Evolutionary conservation across 2,113 vertebrate species (phyloP).

Genomic region (Rattus rattus): DNA sequence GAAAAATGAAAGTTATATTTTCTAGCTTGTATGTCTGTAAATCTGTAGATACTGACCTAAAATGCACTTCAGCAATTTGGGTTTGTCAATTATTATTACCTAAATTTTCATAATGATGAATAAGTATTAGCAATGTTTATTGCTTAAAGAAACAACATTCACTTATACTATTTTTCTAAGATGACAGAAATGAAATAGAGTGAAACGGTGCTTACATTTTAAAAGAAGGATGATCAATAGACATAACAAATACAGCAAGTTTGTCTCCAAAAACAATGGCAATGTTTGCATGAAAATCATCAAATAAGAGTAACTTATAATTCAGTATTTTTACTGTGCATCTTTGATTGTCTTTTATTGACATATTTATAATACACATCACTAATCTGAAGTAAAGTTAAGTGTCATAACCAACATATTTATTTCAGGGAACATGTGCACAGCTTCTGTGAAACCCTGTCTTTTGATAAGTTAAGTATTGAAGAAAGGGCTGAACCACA

Average conservation of each 20-base stretch:
- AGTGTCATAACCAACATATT: not conserved
- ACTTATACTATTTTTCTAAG: not conserved
- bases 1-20: not conserved
- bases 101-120: not conserved
- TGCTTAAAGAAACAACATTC: not conserved
- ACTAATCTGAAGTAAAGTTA: not conserved
- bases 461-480: not conserved
- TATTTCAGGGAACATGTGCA: not conserved
- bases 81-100: not conserved
- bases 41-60: not conserved
- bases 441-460: not conserved
- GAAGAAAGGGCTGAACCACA: not conserved
- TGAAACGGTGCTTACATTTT: not conserved
- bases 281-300: not conserved
- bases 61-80: not conserved
- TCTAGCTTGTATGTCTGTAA: not conserved
- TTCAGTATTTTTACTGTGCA: not conserved
- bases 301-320: not conserved
- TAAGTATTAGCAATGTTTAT: not conserved
- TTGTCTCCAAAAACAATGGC: not conserved
- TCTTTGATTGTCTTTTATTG: not conserved
- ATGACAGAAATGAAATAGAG: not conserved
- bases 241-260: not conserved
- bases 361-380: not conserved
- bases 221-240: not conserved